Percentiles rank a stretch among this genome's conserved stretches.
Conservation (phyloP, 2,113 vertebrate genomes). For the Labrus mixtus region DNA sequence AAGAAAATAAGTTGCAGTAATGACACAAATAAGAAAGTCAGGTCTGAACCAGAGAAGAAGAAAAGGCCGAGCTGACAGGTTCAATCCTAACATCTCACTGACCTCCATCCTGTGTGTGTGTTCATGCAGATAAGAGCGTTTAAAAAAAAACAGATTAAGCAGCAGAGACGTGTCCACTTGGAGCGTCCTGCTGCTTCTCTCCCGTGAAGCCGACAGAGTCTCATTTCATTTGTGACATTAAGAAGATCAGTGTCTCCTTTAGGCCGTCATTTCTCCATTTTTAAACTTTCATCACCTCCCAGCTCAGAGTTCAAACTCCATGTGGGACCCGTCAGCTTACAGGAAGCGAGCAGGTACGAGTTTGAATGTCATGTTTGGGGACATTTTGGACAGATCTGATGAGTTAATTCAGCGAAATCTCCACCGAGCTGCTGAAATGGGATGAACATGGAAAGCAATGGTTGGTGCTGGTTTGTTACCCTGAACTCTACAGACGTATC, state of each 20-base stretch:
- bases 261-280: no score
- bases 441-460: constrained; percentile 1
- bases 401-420: not conserved
- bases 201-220: constrained; percentile 4
- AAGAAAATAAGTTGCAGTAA: no score
- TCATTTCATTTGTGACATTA: constrained; percentile 31
- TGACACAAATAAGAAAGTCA: not conserved
- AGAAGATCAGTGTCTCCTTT: constrained; percentile 44
- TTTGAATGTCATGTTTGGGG: not conserved
- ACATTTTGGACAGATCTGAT: not conserved
- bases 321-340: not conserved
- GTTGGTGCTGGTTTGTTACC: not conserved
- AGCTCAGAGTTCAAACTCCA: no score
- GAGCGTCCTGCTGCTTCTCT: constrained; percentile 1
- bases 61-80: constrained; percentile 4
- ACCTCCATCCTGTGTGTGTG: not conserved
- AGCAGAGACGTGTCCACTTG: not conserved
- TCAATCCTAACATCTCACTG: not conserved
- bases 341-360: constrained; percentile 20
- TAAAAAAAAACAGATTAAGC: not conserved
- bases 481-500: no score
- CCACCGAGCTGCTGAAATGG: not conserved
- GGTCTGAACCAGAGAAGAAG: not conserved
- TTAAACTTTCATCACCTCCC: no score
- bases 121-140: not conserved